phyloP scores from a whole-genome alignment of 2,888 invertebrate genomes.

The Eupithecia exiguata region DNA sequence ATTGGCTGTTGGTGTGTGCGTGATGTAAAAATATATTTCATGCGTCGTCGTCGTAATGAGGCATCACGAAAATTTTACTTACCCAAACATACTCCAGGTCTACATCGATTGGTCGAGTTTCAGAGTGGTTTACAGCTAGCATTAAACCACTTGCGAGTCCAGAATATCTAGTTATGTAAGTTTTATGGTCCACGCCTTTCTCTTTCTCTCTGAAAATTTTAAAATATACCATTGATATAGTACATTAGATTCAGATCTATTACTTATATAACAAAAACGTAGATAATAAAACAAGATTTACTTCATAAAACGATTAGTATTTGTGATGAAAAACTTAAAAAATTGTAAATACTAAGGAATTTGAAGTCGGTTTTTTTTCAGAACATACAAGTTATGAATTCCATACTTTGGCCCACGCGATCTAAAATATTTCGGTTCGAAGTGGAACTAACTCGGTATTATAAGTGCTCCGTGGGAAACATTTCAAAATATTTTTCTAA shows the following conservation, averaged over 20 bases:
- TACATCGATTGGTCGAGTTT: conserved; percentile 44
- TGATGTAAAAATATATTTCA: too few species aligned
- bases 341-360: too few species aligned
- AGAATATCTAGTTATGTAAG: conserved; percentile 36
- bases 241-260: background rate
- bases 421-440: too few species aligned
- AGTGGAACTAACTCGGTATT: too few species aligned
- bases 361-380: too few species aligned
- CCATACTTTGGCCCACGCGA: too few species aligned
- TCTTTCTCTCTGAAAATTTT: conserved; percentile 37
- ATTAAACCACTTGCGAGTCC: conserved; percentile 55
- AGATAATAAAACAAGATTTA: background rate
- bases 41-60: background rate
- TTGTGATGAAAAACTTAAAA: too few species aligned
- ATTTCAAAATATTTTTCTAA: too few species aligned
- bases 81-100: conserved; percentile 73
- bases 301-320: too few species aligned
- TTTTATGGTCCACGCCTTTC: conserved; percentile 30
- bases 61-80: conserved; percentile 24
- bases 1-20: too few species aligned
- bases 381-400: too few species aligned
- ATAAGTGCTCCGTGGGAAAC: too few species aligned
- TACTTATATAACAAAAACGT: background rate
- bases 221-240: background rate
- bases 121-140: conserved; percentile 62